A percentile compares a stretch with the other conserved stretches of the same genome.
Evolutionary conservation across 1,140 invertebrate species (phyloP).

Genomic region (Akabosia matsudoensis): DNA sequence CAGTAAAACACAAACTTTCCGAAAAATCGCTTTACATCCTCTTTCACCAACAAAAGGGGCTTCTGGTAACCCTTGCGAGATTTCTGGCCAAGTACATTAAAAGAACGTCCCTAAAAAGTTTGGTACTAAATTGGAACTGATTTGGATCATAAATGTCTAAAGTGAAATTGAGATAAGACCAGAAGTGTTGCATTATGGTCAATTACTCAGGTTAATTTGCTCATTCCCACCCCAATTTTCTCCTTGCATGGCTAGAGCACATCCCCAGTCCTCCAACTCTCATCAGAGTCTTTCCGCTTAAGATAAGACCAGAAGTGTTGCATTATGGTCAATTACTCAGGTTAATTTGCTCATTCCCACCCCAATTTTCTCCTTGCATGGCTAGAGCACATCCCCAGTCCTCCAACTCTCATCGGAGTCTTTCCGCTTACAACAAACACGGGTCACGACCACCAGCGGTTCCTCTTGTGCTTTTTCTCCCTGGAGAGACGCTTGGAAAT

Average conservation of each 20-base stretch:
- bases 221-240: conserved; percentile 15
- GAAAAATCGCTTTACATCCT: neutral
- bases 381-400: neutral
- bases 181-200: conserved; percentile 18
- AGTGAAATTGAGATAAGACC: conserved; percentile 13
- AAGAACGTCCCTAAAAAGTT: conserved; percentile 7
- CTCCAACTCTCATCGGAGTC: too few species aligned
- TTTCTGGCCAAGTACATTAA: neutral
- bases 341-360: conserved; percentile 21
- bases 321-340: conserved; percentile 22
- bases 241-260: neutral
- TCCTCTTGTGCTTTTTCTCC: too few species aligned
- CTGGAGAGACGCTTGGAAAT: too few species aligned
- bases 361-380: neutral
- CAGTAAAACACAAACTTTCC: neutral
- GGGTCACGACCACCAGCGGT: too few species aligned
- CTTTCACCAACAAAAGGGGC: neutral
- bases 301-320: neutral
- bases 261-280: neutral
- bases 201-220: conserved; percentile 25
- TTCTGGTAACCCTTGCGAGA: neutral
- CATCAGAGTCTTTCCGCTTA: neutral
- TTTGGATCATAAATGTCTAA: conserved; percentile 20
- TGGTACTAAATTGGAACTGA: conserved; percentile 18
- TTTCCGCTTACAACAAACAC: too few species aligned